These are phyloP conservation scores for Pachydiplax longipennis DNA, from an alignment of 2,888 invertebrate genomes.

Conservation along the genomic window DNA sequence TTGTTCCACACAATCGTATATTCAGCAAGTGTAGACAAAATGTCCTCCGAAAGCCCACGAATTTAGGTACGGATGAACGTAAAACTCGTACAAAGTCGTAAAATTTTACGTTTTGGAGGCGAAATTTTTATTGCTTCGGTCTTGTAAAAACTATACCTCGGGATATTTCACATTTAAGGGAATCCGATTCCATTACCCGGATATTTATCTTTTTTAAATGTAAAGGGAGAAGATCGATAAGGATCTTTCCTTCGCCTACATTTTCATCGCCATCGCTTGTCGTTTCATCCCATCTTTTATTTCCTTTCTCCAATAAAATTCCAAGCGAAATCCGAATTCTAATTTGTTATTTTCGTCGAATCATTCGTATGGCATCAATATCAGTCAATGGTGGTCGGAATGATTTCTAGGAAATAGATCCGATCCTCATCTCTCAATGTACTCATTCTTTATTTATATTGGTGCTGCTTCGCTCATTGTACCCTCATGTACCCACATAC, in stretches of 20 bases:
- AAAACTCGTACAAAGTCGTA: not conserved
- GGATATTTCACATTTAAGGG: not conserved
- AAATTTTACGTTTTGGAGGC: not conserved
- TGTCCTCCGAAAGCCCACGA: not conserved
- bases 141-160: not conserved
- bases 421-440: too few species aligned
- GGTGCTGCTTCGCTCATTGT: too few species aligned
- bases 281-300: not conserved
- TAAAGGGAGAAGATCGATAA: not conserved
- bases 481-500: too few species aligned
- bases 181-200: not conserved
- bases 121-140: not conserved
- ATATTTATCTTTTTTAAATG: not conserved
- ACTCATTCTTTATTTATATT: too few species aligned
- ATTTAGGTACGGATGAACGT: not conserved
- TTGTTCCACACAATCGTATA: not conserved
- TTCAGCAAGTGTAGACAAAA: not conserved
- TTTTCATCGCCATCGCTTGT: not conserved
- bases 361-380: too few species aligned
- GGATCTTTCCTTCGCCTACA: not conserved
- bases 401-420: too few species aligned
- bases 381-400: too few species aligned
- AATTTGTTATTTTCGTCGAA: too few species aligned
- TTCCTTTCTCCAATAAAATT: not conserved
- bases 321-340: too few species aligned